Conservation (phyloP, 2,888 invertebrate genomes). For the Cheilosia impressa region DNA sequence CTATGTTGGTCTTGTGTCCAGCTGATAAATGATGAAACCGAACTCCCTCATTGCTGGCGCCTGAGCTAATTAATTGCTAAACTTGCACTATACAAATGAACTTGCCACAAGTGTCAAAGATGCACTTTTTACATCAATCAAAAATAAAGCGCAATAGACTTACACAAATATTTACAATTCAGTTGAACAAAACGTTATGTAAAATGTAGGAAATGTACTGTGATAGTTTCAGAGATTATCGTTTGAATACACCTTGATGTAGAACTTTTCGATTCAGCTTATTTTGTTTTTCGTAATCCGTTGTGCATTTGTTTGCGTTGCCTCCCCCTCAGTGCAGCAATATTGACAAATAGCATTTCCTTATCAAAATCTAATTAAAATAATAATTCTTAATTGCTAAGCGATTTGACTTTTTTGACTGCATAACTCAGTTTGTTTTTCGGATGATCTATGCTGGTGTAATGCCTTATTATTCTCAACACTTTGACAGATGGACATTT, state of each 20-base stretch:
- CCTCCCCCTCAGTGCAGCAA: background rate
- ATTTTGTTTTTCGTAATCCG: background rate
- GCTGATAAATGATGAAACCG: no score
- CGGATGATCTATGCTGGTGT: slow-evolving; percentile 1
- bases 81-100: background rate
- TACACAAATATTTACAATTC: slow-evolving; percentile 31
- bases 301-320: slow-evolving; percentile 14
- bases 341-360: slow-evolving; percentile 11
- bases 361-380: slow-evolving; percentile 27
- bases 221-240: slow-evolving; percentile 14
- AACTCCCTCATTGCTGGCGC: no score
- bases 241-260: slow-evolving; percentile 12
- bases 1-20: no score
- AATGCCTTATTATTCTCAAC: no score
- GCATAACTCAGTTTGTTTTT: background rate
- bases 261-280: slow-evolving; percentile 13
- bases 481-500: background rate
- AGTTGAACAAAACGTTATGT: slow-evolving; percentile 10
- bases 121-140: background rate
- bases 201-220: slow-evolving; percentile 17
- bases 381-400: slow-evolving; percentile 25
- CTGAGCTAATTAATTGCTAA: no score
- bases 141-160: background rate
- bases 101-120: background rate
- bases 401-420: slow-evolving; percentile 5